Conservation (phyloP, 2,113 vertebrate genomes). For the Balaeniceps rex region DNA sequence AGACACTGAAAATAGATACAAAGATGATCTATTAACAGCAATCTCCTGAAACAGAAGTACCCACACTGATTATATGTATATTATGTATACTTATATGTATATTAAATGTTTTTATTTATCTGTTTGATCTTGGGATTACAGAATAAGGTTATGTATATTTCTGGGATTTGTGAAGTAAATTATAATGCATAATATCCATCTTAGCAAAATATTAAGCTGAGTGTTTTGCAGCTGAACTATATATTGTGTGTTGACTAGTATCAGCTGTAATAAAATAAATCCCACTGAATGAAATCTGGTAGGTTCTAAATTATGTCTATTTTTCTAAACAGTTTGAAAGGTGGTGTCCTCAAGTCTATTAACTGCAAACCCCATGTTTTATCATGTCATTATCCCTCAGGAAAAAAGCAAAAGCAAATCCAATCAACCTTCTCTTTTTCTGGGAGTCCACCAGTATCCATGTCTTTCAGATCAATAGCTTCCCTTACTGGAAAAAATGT, state of each 20-base stretch:
- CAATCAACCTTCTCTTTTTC: not conserved
- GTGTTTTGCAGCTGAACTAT: not conserved
- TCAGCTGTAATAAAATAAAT: not conserved
- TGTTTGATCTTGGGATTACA: not conserved
- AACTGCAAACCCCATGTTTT: not conserved
- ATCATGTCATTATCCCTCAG: not conserved
- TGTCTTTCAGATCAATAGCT: not conserved
- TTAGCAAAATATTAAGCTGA: not conserved
- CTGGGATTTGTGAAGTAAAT: not conserved
- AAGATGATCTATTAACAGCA: not conserved
- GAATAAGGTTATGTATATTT: not conserved
- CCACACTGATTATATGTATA: rapidly evolving
- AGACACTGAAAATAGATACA: not conserved
- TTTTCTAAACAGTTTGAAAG: not conserved
- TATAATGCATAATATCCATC: not conserved
- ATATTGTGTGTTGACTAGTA: not conserved
- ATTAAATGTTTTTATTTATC: not conserved
- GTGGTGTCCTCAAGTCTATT: not conserved
- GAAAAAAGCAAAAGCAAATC: not conserved
- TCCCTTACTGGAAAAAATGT: not conserved
- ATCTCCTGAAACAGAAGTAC: not conserved
- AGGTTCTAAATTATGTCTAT: not conserved
- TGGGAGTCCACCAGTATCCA: not conserved
- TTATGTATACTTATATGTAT: not conserved
- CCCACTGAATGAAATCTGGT: not conserved